These are phyloP conservation scores for Lethrus apterus DNA, from an alignment of 1,140 invertebrate genomes.

Conservation along the genomic window DNA sequence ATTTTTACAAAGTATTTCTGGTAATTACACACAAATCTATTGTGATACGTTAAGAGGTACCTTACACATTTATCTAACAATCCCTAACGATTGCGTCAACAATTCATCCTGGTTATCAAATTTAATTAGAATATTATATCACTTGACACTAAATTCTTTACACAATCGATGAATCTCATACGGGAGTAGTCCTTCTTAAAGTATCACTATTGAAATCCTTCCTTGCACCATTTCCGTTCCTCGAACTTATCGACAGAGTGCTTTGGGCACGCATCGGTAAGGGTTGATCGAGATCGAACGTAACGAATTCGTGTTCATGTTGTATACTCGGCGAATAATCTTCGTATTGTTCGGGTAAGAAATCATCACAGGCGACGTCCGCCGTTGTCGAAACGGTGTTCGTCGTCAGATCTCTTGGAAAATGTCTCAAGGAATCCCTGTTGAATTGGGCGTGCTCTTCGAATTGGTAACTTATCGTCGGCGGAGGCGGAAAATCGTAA, in stretches of 20 bases:
- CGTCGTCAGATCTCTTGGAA: slow-evolving; percentile 39
- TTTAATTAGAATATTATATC: too few species aligned
- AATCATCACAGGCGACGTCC: slow-evolving; percentile 37
- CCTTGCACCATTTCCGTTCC: slow-evolving; percentile 20
- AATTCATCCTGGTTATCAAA: too few species aligned
- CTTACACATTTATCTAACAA: too few species aligned
- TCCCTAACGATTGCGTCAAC: too few species aligned
- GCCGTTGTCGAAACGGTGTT: slow-evolving; percentile 42
- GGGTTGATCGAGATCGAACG: slow-evolving; percentile 41
- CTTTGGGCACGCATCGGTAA: slow-evolving; percentile 34
- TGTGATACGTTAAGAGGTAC: too few species aligned
- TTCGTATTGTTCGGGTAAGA: slow-evolving; percentile 31
- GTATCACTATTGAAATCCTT: slow-evolving; percentile 34
- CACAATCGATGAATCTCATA: slow-evolving; percentile 35
- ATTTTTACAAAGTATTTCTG: too few species aligned
- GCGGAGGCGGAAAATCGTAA: slow-evolving; percentile 49
- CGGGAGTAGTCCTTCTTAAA: slow-evolving; percentile 41
- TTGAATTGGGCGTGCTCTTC: slow-evolving; percentile 26
- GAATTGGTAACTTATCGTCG: slow-evolving; percentile 41
- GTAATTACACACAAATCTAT: too few species aligned
- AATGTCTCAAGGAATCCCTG: slow-evolving; percentile 22
- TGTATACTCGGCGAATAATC: slow-evolving; percentile 39
- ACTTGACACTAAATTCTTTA: too few species aligned
- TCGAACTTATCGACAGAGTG: slow-evolving; percentile 33
- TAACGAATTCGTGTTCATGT: slow-evolving; percentile 40